Percentiles rank a stretch among this genome's conserved stretches.
These are phyloP conservation scores for Clarias macrocephalus DNA, from an alignment of 2,113 vertebrate genomes.

Conservation along the genomic window DNA sequence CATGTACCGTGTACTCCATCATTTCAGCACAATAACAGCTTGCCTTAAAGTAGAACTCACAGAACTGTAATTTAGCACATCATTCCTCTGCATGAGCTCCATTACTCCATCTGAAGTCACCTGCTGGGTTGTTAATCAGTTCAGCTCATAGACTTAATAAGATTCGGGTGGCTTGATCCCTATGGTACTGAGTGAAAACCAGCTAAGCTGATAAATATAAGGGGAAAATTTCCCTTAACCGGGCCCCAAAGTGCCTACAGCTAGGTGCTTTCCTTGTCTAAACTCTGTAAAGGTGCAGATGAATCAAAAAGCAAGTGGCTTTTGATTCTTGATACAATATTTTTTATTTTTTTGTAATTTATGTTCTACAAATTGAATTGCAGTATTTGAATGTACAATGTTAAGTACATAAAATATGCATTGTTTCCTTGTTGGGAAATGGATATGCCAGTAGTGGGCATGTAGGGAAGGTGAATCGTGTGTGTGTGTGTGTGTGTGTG, in stretches of 20 bases:
- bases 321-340: neutral
- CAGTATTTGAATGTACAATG: neutral
- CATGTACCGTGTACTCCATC: neutral
- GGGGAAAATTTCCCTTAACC: slow-evolving; percentile 26
- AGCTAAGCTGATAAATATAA: slow-evolving; percentile 22
- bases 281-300: neutral
- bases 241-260: slow-evolving; percentile 31
- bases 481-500: neutral
- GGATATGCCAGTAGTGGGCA: neutral
- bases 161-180: slow-evolving; percentile 11
- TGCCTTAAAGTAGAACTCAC: neutral
- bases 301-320: no score
- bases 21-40: neutral
- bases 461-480: neutral
- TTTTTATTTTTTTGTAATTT: neutral
- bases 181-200: slow-evolving; percentile 1
- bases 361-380: neutral
- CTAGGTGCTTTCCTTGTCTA: neutral
- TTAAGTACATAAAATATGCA: neutral
- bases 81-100: slow-evolving; percentile 19
- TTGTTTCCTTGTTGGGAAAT: neutral
- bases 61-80: slow-evolving; percentile 21
- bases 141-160: slow-evolving; percentile 18
- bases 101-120: slow-evolving; percentile 39
- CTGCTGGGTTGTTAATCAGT: slow-evolving; percentile 24